Evolutionary conservation across 1,140 invertebrate species (phyloP), one percentile per base, ranked within the genome.

Genomic region (Macrosteles quadrilineatus): DNA sequence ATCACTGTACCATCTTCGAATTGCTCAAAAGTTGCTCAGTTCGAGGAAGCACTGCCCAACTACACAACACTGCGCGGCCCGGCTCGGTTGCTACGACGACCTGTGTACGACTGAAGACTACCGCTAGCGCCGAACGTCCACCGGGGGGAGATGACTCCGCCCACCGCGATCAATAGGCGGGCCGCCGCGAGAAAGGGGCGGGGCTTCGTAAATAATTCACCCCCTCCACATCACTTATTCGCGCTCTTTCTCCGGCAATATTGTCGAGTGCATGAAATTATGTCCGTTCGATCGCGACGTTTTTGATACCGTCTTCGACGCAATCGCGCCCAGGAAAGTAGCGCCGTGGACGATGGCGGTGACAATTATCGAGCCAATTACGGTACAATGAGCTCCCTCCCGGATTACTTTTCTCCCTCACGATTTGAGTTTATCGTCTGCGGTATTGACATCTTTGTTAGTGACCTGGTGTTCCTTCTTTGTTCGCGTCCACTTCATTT

Each of bases 391-490:
- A 53, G 65, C 43, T 29, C 31, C 19, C 29, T 50, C 23, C 31
- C 27, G 47, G 40, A 68, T 68, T 55, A 68, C 45, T 55, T 68
- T 68, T 68, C 53, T 29, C 30, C 53, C 29, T 45, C 23, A 59
- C 55, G 55, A 59, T 31, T 55, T 57, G 23, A 55, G 25, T 68
- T 32, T 31, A 55, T 32, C 67, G 47, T 31, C 50, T 32, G 23
- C 53, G 25, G 53, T 59, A 69, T 27, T 69, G 68, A 69, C 68
- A 69, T 69, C 68, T 69, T 69, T 69, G 68, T 69, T 69, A 11
- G n/a, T n/a, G 23, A 29, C 23, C 53, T 12, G n/a, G 36, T 68
- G 21, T 19, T 12, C n/a, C 21, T 30, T 29, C 21, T 29, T n/a
- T 25, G 63, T 66, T 25, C 9, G 17, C 55, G 4, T 12, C 27